Evolutionary conservation across 1,140 invertebrate species (phyloP), one percentile per base, ranked within the genome.

Genomic region (Ceratosolen fusciceps): DNA sequence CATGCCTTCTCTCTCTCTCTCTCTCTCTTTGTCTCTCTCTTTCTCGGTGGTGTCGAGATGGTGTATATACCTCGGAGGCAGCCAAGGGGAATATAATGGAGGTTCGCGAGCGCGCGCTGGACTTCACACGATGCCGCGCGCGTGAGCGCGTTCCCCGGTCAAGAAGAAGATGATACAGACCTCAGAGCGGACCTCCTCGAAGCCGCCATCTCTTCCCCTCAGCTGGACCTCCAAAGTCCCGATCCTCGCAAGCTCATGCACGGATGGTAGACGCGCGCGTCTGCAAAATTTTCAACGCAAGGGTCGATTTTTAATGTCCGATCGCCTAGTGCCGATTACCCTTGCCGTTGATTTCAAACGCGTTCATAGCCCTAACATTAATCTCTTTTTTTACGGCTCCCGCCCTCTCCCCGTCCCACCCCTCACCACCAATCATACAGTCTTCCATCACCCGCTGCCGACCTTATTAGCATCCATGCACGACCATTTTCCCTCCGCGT

Each of bases 111-210:
- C 71, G 60, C 58, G 47, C 65, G 60, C 73, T 78, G 87, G 88
- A 90, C 89, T 90, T 90, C 89, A 90, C 89, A 90, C 89, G 89
- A 90, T 85, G 89, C 89, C 89, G 88, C 88, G 86, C 81, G 84
- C 86, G 88, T 87, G 85, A 83, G 83, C 73, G 58, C 24, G 58
- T 26, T 52, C 82, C 74, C 81, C 84, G 73, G 83, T 81, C 52
- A 85, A 52, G 31, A 80, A 83, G 84, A 86, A 85, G 87, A 89
- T 88, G 88, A 90, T 88, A 88, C 86, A 86, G 83, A 88, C 84
- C 85, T 87, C 84, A 81, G 78, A 71, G 68, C 72, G 83, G 85
- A 88, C 85, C 87, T 87, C 84, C 86, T 83, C 75, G 81, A 74
- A 81, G 82, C 74, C 74, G 72, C 79, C 72, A 7, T 47, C 52